Conservation (phyloP, 2,113 vertebrate genomes). For the Silurus glanis region DNA sequence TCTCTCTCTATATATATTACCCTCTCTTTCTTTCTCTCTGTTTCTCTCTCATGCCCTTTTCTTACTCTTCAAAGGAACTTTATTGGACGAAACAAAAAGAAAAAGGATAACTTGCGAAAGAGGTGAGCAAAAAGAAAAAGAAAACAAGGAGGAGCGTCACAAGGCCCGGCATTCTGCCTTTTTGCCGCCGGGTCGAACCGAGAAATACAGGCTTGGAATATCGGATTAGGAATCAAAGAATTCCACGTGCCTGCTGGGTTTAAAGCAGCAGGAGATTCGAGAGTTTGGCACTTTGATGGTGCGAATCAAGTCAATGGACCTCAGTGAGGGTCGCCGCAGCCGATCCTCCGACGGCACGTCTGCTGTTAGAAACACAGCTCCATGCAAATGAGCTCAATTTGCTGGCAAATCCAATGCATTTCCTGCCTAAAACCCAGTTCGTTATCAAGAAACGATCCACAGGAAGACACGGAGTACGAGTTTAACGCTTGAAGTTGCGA, state of each 20-base stretch:
- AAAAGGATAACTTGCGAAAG: slow-evolving; percentile 60
- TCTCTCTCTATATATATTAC: slow-evolving; percentile 31
- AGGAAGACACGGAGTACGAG: slow-evolving; percentile 35
- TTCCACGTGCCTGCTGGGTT: slow-evolving; percentile 37
- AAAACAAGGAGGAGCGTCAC: slow-evolving; percentile 22
- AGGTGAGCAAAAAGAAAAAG: slow-evolving; percentile 14
- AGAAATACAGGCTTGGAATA: slow-evolving; percentile 38
- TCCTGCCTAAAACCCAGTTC: background rate
- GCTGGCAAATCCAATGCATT: slow-evolving; percentile 13
- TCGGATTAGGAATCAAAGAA: slow-evolving; percentile 47
- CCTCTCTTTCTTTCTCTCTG: background rate
- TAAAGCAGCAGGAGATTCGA: slow-evolving; percentile 39
- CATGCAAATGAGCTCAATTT: slow-evolving; percentile 46
- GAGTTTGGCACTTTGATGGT: slow-evolving; percentile 37
- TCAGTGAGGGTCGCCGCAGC: slow-evolving; percentile 34
- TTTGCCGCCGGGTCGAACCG: slow-evolving; percentile 6
- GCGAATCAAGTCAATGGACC: slow-evolving; percentile 38
- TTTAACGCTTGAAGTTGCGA: slow-evolving; percentile 24
- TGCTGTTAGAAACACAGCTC: slow-evolving; percentile 10
- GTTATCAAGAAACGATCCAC: slow-evolving; percentile 19
- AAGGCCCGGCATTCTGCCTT: slow-evolving; percentile 31
- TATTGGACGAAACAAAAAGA: slow-evolving; percentile 66
- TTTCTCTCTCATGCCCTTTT: slow-evolving; percentile 27
- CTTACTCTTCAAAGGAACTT: slow-evolving; percentile 71
- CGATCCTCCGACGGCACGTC: slow-evolving; percentile 11